These are phyloP conservation scores for Ageneiosus marmoratus DNA, from an alignment of 2,113 vertebrate genomes.

Conservation along the genomic window DNA sequence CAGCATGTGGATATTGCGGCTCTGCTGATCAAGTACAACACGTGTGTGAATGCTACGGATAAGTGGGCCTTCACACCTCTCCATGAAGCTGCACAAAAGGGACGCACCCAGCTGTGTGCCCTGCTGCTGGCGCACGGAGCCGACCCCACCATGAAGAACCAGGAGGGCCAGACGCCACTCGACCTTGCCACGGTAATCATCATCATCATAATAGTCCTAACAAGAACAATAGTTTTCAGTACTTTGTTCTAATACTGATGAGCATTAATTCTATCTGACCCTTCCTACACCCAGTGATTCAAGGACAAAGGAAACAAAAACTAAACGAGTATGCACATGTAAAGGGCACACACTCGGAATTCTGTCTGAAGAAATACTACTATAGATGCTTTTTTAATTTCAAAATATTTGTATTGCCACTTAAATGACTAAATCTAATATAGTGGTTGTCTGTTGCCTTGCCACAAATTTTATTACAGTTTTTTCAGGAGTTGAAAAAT, in stretches of 20 bases:
- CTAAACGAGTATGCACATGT: not conserved
- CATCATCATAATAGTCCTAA: not conserved
- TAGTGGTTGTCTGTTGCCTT: not conserved
- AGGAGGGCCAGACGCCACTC: constrained; percentile 79
- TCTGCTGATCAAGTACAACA: constrained; percentile 80
- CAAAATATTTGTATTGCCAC: not conserved
- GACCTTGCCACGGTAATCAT: constrained; percentile 77
- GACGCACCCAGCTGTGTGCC: constrained; percentile 79
- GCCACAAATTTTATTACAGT: not conserved
- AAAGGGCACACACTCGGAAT: not conserved
- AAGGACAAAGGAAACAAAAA: not conserved
- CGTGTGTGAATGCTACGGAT: constrained; percentile 81
- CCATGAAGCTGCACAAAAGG: constrained; percentile 81
- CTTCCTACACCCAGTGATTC: not conserved
- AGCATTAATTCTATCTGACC: not conserved
- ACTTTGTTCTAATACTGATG: too few relatives aligned
- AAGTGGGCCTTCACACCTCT: constrained; percentile 83
- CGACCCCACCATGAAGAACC: constrained; percentile 83
- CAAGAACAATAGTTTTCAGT: too few relatives aligned
- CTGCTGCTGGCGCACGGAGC: constrained; percentile 80
- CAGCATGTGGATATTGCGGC: constrained; percentile 82
- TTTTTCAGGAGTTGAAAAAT: not conserved
- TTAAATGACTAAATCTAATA: not conserved
- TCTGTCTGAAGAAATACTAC: not conserved
- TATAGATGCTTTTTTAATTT: not conserved